Percentiles rank a stretch among this genome's conserved stretches.
phyloP scores from a whole-genome alignment of 1,140 invertebrate genomes.

The Drosophila funebris region DNA sequence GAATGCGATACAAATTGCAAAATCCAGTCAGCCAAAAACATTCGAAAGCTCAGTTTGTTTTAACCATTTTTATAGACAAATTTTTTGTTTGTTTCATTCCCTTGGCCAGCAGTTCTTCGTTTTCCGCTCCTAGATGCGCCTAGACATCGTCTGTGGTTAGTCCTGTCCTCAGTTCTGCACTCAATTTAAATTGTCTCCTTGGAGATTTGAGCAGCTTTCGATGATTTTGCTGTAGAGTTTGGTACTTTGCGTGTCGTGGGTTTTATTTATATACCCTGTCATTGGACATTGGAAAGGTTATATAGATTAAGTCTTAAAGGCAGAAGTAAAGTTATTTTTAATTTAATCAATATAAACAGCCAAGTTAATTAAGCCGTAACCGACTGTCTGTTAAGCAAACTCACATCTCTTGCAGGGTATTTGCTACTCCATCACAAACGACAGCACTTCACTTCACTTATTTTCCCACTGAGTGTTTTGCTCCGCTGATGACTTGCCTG shows the following conservation, averaged over 20 bases:
- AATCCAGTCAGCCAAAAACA: slow-evolving; percentile 53
- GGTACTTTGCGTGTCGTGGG: not conserved
- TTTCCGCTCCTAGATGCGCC: slow-evolving; percentile 18
- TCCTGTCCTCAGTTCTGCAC: slow-evolving; percentile 16
- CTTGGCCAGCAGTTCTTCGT: not conserved
- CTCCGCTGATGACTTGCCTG: slow-evolving; percentile 22
- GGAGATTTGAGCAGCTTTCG: slow-evolving; percentile 49
- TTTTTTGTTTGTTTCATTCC: slow-evolving; percentile 30
- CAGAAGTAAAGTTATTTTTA: not conserved
- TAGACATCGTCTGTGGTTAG: slow-evolving; percentile 42
- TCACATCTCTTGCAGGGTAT: not conserved
- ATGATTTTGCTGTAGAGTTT: slow-evolving; percentile 22
- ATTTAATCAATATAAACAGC: not conserved
- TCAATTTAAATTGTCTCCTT: slow-evolving; percentile 69
- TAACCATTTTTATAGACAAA: slow-evolving; percentile 52
- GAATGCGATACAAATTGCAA: slow-evolving; percentile 53
- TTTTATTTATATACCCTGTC: slow-evolving; percentile 5
- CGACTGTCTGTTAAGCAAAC: too few species aligned
- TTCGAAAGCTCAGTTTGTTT: slow-evolving; percentile 58
- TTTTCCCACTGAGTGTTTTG: not conserved
- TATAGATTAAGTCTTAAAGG: not conserved
- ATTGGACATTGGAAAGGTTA: not conserved
- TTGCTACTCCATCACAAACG: not conserved
- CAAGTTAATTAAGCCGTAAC: not conserved
- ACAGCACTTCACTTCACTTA: not conserved